Conservation (phyloP, 2,888 invertebrate species). For the Odontomyia ornata region DNA sequence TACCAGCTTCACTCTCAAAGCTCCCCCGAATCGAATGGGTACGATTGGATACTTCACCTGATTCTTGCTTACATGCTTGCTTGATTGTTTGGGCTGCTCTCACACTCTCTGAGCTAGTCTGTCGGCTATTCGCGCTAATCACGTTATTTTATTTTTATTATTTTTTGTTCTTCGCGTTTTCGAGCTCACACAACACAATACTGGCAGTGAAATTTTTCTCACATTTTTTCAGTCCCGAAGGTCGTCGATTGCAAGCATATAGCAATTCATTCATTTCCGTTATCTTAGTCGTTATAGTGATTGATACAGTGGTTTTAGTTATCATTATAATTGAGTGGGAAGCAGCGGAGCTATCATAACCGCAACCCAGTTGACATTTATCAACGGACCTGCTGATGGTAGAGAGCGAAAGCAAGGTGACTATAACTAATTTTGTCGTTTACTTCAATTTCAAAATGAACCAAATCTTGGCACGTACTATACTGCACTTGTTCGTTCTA, state of each 20-base stretch:
- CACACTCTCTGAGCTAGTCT: background rate
- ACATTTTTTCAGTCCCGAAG: slow-evolving; percentile 1
- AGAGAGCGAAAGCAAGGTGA: slow-evolving; percentile 1
- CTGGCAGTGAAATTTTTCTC: slow-evolving; percentile 29
- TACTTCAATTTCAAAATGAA: background rate
- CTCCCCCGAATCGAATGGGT: background rate
- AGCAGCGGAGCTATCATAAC: background rate
- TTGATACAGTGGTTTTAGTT: background rate
- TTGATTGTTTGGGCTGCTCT: background rate
- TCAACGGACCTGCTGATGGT: slow-evolving; percentile 3
- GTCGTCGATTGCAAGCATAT: background rate
- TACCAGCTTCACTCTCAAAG: background rate
- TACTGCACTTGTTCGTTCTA: too few relatives aligned
- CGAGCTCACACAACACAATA: background rate
- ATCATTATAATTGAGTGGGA: background rate
- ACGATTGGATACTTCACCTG: background rate
- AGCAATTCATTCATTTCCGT: slow-evolving; percentile 29
- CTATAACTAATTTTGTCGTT: slow-evolving; percentile 15
- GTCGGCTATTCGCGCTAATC: slow-evolving; percentile 5
- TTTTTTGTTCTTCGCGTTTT: background rate
- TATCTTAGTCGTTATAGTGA: slow-evolving; percentile 10
- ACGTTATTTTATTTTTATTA: slow-evolving; percentile 26
- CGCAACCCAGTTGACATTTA: slow-evolving; percentile 11
- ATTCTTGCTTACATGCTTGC: background rate
- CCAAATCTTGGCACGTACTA: too few relatives aligned